Base-by-base conservation (phyloP, 2,113 vertebrate species). In the Thinocorus orbignyianus region DNA sequence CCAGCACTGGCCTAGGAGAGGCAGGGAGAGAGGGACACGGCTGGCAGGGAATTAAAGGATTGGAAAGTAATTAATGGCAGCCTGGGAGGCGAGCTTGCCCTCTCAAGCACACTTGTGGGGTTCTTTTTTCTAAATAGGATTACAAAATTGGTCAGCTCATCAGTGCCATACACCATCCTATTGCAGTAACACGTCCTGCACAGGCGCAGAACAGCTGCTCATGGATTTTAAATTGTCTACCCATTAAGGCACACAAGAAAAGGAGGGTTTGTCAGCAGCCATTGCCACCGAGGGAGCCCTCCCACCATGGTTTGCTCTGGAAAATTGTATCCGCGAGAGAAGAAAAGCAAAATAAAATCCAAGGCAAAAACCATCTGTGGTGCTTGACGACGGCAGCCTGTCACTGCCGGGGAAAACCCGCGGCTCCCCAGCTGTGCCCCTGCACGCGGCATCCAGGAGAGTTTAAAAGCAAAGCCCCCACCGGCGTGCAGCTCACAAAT, bases 391-490 rank as follows among this genome's bases (percentile, higher is more conserved):
- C 68, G 70, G 48, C 35, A 72, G 74, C 33, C 31, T 41, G 19
- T 44, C 48, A 60, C 9, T 39, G 33, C 30, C 9, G 26, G 46
- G 65, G 65, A 86, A 48, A 55, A 1, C 8, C 60, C 51, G 8
- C 9, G 5, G 22, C 42, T 71, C 28, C 24, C 15, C 15, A 11
- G 8, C 41, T 24, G n/a, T 26, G 48, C 7, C 22, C 24, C 35
- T 1, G 1, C 10, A 10, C 0, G 0, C 1, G 1, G 39, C 58
- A 58, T 24, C 79, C 58, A 28, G 65, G 2, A 11, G 15, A 57
- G 35, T 31, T 61, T 39, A 44, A 81, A 48, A 41, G 3, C 9
- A 64, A 80, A 51, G 13, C 49, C 28, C 35, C 23, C n/a, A 30
- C 57, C 22, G 13, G 35, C 1, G 12, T 4, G 22, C 33, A 30